phyloP scores from a whole-genome alignment of 2,113 vertebrate genomes.

The Paralichthys olivaceus region DNA sequence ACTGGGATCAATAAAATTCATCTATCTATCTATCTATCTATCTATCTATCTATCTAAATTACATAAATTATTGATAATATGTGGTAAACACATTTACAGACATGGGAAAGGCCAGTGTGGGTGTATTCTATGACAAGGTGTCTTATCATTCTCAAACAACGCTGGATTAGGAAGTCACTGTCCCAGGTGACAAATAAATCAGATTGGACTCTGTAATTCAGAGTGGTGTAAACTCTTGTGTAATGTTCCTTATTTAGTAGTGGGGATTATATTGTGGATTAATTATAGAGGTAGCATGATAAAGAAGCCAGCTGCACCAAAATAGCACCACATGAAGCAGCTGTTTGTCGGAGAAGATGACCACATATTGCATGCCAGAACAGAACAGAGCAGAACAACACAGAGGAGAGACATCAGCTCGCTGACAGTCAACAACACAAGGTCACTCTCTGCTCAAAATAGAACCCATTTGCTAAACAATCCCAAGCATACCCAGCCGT shows the following conservation, averaged over 20 bases:
- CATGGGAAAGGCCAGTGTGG: neutral
- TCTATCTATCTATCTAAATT: no score
- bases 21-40: no score
- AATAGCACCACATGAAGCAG: constrained; percentile 64
- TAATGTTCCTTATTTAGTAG: constrained; percentile 49
- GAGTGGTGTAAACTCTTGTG: constrained; percentile 37
- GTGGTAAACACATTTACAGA: neutral
- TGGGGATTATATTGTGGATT: constrained; percentile 58
- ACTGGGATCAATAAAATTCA: no score
- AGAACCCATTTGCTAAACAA: constrained; percentile 71
- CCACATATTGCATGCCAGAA: constrained; percentile 60
- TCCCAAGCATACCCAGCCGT: constrained; percentile 51
- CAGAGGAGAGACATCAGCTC: constrained; percentile 59
- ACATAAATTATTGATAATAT: constrained; percentile 2
- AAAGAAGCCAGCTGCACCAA: constrained; percentile 45
- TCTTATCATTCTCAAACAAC: constrained; percentile 4
- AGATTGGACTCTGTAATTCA: constrained; percentile 34
- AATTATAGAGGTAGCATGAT: constrained; percentile 61
- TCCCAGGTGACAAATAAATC: constrained; percentile 22
- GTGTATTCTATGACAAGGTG: neutral
- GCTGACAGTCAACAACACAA: constrained; percentile 69
- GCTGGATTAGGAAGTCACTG: neutral
- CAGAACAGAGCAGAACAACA: constrained; percentile 60
- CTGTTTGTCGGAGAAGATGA: constrained; percentile 62
- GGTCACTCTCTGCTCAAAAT: constrained; percentile 74